These are phyloP conservation scores for Philhelius pedissequus DNA, from an alignment of 2,888 invertebrate species.

Conservation along the genomic window DNA sequence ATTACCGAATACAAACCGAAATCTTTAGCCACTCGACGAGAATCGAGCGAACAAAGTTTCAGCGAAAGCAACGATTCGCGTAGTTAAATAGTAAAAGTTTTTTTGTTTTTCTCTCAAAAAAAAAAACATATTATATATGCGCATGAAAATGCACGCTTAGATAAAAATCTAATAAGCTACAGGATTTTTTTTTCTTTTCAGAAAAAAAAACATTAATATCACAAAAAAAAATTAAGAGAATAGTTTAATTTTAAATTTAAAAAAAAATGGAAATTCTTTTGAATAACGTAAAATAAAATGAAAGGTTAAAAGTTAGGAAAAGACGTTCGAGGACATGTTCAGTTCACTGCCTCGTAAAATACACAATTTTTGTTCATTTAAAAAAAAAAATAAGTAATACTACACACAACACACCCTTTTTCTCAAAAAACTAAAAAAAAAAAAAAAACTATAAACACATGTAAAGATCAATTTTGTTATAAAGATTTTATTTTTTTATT, in stretches of 20 bases:
- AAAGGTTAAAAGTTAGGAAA: constrained; percentile 24
- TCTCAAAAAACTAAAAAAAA: constrained; percentile 2
- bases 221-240: constrained; percentile 39
- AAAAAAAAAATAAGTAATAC: neutral
- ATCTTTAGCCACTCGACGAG: constrained; percentile 76
- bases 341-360: constrained; percentile 60
- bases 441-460: constrained; percentile 1
- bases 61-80: constrained; percentile 79
- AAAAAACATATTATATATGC: constrained; percentile 20
- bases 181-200: constrained; percentile 39
- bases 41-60: constrained; percentile 79
- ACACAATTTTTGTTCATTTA: constrained; percentile 7
- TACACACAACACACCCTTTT: constrained; percentile 2
- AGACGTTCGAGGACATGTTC: constrained; percentile 34
- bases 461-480: constrained; percentile 40
- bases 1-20: constrained; percentile 98
- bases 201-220: constrained; percentile 53
- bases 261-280: constrained; percentile 32
- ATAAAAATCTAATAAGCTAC: constrained; percentile 65
- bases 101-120: neutral
- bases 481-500: neutral
- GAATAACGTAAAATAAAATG: constrained; percentile 36
- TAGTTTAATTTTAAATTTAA: constrained; percentile 54
- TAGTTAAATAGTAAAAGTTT: constrained; percentile 74
- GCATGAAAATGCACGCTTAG: constrained; percentile 71